These are phyloP conservation scores for Eugnorisma glareosa DNA, from an alignment of 2,888 invertebrate genomes.

Conservation along the genomic window DNA sequence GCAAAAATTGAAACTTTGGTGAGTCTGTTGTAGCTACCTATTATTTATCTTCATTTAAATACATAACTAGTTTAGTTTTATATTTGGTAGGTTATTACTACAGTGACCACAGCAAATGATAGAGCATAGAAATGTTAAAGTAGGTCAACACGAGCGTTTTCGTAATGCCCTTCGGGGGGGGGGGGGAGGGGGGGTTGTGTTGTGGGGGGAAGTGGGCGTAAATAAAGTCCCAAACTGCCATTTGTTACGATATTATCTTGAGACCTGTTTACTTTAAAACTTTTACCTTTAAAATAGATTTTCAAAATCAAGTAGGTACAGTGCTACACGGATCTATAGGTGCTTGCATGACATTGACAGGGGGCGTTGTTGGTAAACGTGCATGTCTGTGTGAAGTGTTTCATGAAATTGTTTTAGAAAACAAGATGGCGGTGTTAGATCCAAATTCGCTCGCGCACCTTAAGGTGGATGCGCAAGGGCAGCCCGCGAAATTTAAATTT, in stretches of 20 bases:
- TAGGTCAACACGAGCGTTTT: background rate
- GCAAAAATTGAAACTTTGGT: background rate
- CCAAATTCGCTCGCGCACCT: background rate
- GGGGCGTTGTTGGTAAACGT: background rate
- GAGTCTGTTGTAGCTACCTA: conserved; percentile 10
- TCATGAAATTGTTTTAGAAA: background rate
- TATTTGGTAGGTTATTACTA: background rate
- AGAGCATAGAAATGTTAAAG: background rate
- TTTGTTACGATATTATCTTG: too few relatives aligned
- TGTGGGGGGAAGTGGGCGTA: conserved; percentile 20
- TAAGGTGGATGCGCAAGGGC: too few relatives aligned
- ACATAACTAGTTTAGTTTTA: background rate
- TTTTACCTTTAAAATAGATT: too few relatives aligned
- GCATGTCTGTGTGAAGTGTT: background rate
- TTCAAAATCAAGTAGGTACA: background rate
- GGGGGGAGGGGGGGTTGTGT: background rate
- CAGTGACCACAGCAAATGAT: background rate
- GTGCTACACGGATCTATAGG: background rate
- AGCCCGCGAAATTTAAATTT: too few relatives aligned
- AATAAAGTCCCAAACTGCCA: background rate
- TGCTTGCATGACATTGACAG: background rate
- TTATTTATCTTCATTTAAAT: background rate
- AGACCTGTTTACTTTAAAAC: too few relatives aligned
- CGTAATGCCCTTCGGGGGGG: background rate
- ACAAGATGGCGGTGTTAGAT: background rate